Evolutionary conservation across 1,140 invertebrate species (phyloP).

Genomic region (Calosoma granatense): DNA sequence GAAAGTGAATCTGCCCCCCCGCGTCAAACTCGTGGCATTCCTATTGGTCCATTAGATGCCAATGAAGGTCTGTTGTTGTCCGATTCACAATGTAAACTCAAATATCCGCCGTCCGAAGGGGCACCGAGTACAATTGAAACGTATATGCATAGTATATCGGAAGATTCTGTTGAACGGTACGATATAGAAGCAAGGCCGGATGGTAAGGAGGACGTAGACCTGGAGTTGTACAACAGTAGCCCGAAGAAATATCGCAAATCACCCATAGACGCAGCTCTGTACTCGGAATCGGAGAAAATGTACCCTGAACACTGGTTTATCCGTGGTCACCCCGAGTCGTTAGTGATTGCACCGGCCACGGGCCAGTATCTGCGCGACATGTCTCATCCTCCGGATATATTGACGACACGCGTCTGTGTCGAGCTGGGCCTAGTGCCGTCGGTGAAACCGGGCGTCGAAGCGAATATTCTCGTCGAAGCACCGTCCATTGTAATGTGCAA

Average conservation of each 20-base stretch:
- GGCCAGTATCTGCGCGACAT: neutral
- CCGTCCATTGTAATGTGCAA: slow-evolving; percentile 28
- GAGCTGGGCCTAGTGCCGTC: slow-evolving; percentile 23
- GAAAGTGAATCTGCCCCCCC: slow-evolving; percentile 23
- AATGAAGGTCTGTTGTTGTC: neutral
- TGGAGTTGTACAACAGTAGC: slow-evolving; percentile 13
- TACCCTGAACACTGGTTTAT: neutral
- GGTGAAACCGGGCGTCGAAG: neutral
- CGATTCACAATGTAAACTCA: neutral
- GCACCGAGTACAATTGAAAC: slow-evolving; percentile 18
- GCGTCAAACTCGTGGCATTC: neutral
- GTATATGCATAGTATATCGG: slow-evolving; percentile 15
- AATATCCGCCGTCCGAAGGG: slow-evolving; percentile 7
- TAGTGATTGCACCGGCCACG: neutral
- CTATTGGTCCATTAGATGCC: neutral
- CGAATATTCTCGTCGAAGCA: slow-evolving; percentile 10
- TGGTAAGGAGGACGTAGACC: slow-evolving; percentile 11
- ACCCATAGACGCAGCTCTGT: neutral
- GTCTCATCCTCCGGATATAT: slow-evolving; percentile 18
- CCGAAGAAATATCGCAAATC: slow-evolving; percentile 7
- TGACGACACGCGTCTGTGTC: slow-evolving; percentile 25
- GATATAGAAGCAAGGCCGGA: neutral
- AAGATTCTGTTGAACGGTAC: slow-evolving; percentile 7
- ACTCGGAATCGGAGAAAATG: neutral
- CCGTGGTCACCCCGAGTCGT: neutral